Conservation (phyloP, 2,888 invertebrate genomes). For the Philonicus albiceps region DNA sequence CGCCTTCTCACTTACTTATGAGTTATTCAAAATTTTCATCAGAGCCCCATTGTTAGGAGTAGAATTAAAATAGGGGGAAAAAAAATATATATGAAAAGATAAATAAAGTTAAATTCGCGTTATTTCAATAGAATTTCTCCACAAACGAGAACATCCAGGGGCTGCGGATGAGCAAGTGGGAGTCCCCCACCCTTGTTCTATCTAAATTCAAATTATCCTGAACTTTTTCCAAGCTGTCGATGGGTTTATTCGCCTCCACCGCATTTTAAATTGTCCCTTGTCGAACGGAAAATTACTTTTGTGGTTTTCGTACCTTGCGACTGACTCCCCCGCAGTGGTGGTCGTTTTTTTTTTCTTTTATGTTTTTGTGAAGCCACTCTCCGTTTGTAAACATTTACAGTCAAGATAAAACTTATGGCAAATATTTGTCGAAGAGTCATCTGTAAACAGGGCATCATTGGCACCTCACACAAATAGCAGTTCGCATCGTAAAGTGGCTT, state of each 20-base stretch:
- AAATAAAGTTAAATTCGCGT: conserved; percentile 16
- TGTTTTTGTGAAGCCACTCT: neutral
- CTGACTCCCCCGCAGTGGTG: neutral
- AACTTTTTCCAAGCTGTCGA: neutral
- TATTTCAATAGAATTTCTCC: conserved; percentile 1
- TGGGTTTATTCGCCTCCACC: neutral
- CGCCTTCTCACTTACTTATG: conserved; percentile 29
- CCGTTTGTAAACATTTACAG: conserved; percentile 12
- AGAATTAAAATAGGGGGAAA: conserved; percentile 3
- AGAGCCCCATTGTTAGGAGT: conserved; percentile 18
- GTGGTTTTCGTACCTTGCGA: neutral
- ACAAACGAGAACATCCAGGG: neutral
- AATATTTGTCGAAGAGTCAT: conserved; percentile 36
- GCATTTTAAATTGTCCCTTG: neutral
- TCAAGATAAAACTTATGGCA: conserved; percentile 15
- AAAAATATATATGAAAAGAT: conserved; percentile 9
- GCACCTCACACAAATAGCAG: neutral
- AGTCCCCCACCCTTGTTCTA: neutral
- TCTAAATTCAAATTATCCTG: conserved; percentile 24
- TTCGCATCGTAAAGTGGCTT: neutral
- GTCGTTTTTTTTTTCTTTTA: too few relatives aligned
- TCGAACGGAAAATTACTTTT: conserved; percentile 32
- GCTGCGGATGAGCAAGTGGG: neutral
- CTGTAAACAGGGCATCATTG: conserved; percentile 24
- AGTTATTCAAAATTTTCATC: conserved; percentile 41